Evolutionary conservation across 2,888 invertebrate genomes (phyloP).

Genomic region (Lasioglossum villosulum): DNA sequence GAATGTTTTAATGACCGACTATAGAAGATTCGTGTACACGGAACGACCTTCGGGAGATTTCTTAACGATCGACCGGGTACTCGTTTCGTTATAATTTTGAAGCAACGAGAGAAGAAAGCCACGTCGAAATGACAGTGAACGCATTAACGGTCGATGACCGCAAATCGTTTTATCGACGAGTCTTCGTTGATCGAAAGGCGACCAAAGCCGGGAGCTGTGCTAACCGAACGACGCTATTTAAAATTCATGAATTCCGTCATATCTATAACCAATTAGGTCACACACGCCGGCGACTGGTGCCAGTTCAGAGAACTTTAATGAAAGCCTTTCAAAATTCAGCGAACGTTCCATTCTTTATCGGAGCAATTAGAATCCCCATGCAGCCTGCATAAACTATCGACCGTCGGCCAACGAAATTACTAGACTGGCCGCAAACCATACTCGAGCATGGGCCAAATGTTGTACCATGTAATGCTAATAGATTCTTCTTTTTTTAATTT

Average conservation of each 20-base stretch:
- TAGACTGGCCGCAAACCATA: constrained; percentile 60
- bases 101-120: constrained; percentile 22
- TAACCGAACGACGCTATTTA: constrained; percentile 59
- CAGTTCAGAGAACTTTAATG: constrained; percentile 73
- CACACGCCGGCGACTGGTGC: constrained; percentile 61
- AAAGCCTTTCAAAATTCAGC: constrained; percentile 79
- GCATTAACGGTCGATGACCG: constrained; percentile 35
- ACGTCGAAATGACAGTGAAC: constrained; percentile 34
- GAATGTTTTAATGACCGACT: not conserved
- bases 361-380: constrained; percentile 74
- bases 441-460: constrained; percentile 46
- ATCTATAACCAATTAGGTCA: constrained; percentile 80
- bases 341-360: constrained; percentile 76
- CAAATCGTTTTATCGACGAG: constrained; percentile 62
- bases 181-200: constrained; percentile 55
- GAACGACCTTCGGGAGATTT: not conserved
- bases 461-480: constrained; percentile 20
- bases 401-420: constrained; percentile 57
- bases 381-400: constrained; percentile 72
- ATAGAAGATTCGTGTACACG: not conserved
- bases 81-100: constrained; percentile 3
- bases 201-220: constrained; percentile 18
- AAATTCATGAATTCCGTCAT: constrained; percentile 79
- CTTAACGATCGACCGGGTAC: not conserved
- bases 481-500: too few relatives aligned